Conservation (phyloP, 2,888 invertebrate genomes). For the Cephus nigrinus region DNA sequence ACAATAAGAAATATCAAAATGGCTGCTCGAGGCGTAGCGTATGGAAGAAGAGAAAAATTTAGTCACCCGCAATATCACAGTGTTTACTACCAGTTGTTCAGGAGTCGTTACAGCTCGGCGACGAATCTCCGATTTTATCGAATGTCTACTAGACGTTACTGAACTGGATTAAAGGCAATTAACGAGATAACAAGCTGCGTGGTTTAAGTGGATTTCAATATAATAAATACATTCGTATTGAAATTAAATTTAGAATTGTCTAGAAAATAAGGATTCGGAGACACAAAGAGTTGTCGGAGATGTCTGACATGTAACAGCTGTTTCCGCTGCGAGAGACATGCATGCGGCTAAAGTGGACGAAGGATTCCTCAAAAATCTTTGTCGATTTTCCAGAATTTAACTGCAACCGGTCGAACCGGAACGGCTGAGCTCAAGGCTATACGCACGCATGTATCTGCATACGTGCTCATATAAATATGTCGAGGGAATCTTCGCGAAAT, state of each 20-base stretch:
- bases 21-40: too few relatives aligned
- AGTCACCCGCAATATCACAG: too few relatives aligned
- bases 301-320: not conserved
- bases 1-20: too few relatives aligned
- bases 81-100: too few relatives aligned
- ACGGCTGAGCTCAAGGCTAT: not conserved
- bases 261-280: not conserved
- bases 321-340: not conserved
- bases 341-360: not conserved
- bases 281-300: not conserved
- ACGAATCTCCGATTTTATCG: too few relatives aligned
- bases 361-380: not conserved
- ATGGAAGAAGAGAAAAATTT: too few relatives aligned
- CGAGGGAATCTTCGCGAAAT: not conserved
- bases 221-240: not conserved
- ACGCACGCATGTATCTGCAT: not conserved
- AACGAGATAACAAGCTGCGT: not conserved
- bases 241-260: not conserved
- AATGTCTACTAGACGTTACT: too few relatives aligned
- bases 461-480: not conserved
- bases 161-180: too few relatives aligned
- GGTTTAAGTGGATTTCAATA: not conserved
- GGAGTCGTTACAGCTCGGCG: too few relatives aligned
- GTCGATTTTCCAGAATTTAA: not conserved
- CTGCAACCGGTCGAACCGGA: not conserved